Conservation (phyloP, 23 tunicate genomes). For the Pegea sp. region DNA sequence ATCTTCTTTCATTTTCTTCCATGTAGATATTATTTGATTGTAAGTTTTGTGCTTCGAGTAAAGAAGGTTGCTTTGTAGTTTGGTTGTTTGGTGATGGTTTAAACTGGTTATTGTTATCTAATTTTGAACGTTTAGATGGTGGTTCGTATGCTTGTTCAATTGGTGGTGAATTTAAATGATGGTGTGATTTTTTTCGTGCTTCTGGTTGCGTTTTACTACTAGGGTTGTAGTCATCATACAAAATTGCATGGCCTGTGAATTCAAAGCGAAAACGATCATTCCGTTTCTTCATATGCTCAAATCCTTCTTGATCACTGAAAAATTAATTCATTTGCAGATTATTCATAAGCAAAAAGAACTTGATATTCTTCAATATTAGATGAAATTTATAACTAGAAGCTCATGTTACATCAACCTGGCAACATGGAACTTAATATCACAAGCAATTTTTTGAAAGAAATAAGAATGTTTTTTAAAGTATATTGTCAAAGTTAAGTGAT, state of each 20-base stretch:
- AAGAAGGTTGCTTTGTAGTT: neutral
- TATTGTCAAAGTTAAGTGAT: too few species aligned
- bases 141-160: neutral
- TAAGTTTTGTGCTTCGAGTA: neutral
- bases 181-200: neutral
- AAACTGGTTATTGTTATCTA: too few species aligned
- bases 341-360: neutral
- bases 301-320: slow-evolving; percentile 82
- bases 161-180: neutral
- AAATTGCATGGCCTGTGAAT: slow-evolving; percentile 85
- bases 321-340: neutral
- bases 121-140: too few species aligned
- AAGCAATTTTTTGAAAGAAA: too few species aligned
- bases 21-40: neutral
- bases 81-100: neutral
- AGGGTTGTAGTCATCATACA: slow-evolving; percentile 74
- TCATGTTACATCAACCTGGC: too few species aligned
- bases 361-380: neutral
- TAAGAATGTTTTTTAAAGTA: too few species aligned
- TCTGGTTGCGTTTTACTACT: slow-evolving; percentile 45
- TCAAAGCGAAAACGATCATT: slow-evolving; percentile 60
- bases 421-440: too few species aligned
- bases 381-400: neutral
- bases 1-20: neutral
- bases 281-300: slow-evolving; percentile 77